phyloP scores from a whole-genome alignment of 1,140 invertebrate species.

The Drosophila nasuta region DNA sequence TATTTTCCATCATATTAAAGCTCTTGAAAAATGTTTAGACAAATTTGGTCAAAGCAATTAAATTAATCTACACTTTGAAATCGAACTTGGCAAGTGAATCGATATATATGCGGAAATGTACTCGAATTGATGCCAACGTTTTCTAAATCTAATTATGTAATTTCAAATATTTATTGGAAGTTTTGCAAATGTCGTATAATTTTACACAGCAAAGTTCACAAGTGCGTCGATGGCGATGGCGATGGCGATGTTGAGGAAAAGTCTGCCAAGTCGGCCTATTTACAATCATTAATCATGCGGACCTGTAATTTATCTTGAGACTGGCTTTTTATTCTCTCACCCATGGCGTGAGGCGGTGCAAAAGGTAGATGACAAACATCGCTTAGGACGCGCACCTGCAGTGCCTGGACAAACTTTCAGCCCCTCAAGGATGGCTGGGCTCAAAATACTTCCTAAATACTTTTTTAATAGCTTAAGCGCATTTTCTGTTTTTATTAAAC shows the following conservation, averaged over 20 bases:
- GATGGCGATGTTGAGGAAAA: conserved; percentile 10
- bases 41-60: background rate
- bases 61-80: background rate
- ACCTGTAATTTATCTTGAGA: conserved; percentile 77
- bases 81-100: background rate
- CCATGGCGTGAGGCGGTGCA: background rate
- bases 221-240: conserved; percentile 33
- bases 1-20: background rate
- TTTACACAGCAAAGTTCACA: conserved; percentile 53
- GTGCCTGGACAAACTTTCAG: conserved; percentile 50
- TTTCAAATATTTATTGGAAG: conserved; percentile 34
- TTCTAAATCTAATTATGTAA: conserved; percentile 7
- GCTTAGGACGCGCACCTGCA: conserved; percentile 38
- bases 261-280: conserved; percentile 48
- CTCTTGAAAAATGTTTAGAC: background rate
- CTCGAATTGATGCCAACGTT: conserved; percentile 25
- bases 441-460: conserved; percentile 76
- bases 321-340: conserved; percentile 50
- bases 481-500: conserved; percentile 79
- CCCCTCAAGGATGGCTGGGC: conserved; percentile 39
- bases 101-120: conserved; percentile 4
- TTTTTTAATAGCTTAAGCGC: conserved; percentile 83
- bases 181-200: conserved; percentile 16
- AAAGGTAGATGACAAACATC: conserved; percentile 11
- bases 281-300: conserved; percentile 77